phyloP scores from a whole-genome alignment of 2,888 invertebrate species.

The Xiphydria camelus region DNA sequence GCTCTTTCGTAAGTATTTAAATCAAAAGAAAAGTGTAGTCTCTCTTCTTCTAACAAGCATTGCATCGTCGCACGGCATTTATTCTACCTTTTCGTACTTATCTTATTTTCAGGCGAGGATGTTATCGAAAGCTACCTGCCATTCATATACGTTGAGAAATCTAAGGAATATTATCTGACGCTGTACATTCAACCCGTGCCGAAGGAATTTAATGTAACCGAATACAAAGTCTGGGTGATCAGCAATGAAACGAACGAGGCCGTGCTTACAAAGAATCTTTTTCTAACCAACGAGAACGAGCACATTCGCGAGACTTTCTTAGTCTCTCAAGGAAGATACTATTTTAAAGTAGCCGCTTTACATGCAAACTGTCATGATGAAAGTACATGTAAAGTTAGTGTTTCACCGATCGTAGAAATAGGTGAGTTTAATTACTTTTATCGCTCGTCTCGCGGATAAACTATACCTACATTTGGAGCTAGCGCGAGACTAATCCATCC shows the following conservation, averaged over 20 bases:
- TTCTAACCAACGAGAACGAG: slow-evolving; percentile 15
- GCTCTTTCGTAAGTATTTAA: slow-evolving; percentile 35
- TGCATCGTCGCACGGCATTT: background rate
- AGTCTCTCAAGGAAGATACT: slow-evolving; percentile 41
- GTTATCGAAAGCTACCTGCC: slow-evolving; percentile 37
- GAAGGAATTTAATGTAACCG: slow-evolving; percentile 42
- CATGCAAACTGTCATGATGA: slow-evolving; percentile 42
- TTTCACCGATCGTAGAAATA: too few relatives aligned
- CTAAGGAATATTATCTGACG: slow-evolving; percentile 35
- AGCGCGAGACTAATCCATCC: too few relatives aligned
- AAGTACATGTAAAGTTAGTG: slow-evolving; percentile 45
- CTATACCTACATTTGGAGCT: too few relatives aligned
- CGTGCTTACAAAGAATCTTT: slow-evolving; percentile 17
- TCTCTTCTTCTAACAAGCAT: background rate
- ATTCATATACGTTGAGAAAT: slow-evolving; percentile 51
- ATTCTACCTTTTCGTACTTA: background rate
- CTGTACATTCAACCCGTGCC: slow-evolving; percentile 49
- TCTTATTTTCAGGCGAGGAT: background rate
- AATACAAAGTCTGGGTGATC: slow-evolving; percentile 47
- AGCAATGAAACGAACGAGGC: slow-evolving; percentile 38
- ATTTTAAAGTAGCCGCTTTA: slow-evolving; percentile 48
- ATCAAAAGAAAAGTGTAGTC: background rate
- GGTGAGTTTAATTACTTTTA: too few relatives aligned
- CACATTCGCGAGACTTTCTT: slow-evolving; percentile 39
- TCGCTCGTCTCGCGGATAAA: too few relatives aligned